Evolutionary conservation across 2,888 invertebrate genomes (phyloP).

Genomic region (Macroteleia sp.): DNA sequence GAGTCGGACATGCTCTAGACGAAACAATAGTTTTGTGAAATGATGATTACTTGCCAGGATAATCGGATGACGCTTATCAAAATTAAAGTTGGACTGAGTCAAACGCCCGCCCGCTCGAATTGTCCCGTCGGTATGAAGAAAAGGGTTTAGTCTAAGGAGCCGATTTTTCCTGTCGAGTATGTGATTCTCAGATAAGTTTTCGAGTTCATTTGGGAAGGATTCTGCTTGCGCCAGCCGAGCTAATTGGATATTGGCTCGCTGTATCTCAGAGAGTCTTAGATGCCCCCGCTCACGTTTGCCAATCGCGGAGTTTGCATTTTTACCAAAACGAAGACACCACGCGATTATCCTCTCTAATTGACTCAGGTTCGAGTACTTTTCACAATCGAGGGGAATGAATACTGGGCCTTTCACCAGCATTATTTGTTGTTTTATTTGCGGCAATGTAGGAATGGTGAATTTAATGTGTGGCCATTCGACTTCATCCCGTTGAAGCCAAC

Average conservation of each 20-base stretch:
- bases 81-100: not conserved
- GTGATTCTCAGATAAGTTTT: not conserved
- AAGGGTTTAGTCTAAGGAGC: not conserved
- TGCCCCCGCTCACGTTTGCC: not conserved
- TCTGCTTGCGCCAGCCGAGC: not conserved
- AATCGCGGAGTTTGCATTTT: not conserved
- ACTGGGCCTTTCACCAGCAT: not conserved
- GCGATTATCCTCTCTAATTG: not conserved
- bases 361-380: not conserved
- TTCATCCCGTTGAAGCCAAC: not conserved
- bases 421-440: not conserved
- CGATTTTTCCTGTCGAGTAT: not conserved
- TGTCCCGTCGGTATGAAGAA: not conserved
- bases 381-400: too few relatives aligned
- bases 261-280: not conserved
- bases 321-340: not conserved
- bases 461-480: not conserved
- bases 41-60: not conserved
- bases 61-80: slow-evolving; percentile 24
- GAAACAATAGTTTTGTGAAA: slow-evolving; percentile 25
- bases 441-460: not conserved
- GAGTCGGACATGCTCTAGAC: slow-evolving; percentile 10
- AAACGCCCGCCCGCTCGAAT: not conserved
- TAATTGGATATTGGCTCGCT: not conserved
- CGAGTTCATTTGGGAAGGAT: not conserved